Evolutionary conservation across 2,888 invertebrate genomes (phyloP).

Genomic region (Malacosoma neustria): DNA sequence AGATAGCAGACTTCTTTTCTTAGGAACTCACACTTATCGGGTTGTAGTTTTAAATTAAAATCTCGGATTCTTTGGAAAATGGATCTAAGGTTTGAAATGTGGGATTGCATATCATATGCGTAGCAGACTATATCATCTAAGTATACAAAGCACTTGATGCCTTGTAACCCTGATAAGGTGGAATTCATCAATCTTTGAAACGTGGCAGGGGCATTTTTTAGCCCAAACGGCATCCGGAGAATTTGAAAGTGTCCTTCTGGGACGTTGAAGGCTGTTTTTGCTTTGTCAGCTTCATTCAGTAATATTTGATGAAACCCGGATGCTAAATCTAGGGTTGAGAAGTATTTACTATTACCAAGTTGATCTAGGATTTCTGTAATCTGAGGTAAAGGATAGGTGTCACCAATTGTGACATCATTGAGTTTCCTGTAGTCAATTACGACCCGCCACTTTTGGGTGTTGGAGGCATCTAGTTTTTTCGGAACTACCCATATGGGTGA

Average conservation of each 20-base stretch:
- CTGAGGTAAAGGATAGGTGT: background rate
- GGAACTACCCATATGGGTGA: background rate
- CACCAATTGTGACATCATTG: background rate
- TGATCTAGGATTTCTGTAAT: background rate
- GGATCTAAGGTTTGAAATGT: conserved; percentile 8
- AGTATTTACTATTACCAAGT: background rate
- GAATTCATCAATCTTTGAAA: conserved; percentile 39
- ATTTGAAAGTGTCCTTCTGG: conserved; percentile 19
- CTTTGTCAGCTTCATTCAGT: background rate
- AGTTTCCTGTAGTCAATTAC: background rate
- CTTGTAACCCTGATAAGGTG: conserved; percentile 27
- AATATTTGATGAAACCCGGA: background rate
- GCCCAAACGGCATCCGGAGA: conserved; percentile 18
- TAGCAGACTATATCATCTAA: conserved; percentile 33
- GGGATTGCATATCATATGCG: conserved; percentile 3
- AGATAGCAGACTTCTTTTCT: conserved; percentile 16
- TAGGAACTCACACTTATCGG: conserved; percentile 19
- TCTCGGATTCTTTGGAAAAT: conserved; percentile 16
- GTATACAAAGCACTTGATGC: conserved; percentile 27
- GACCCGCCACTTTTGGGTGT: background rate
- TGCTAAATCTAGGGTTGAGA: background rate
- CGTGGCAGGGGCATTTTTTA: conserved; percentile 30
- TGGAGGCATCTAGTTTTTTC: background rate
- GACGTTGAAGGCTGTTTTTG: conserved; percentile 16
- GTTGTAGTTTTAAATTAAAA: conserved; percentile 16